phyloP scores from a whole-genome alignment of 2,888 invertebrate genomes.

The Scaptomyza reducta region DNA sequence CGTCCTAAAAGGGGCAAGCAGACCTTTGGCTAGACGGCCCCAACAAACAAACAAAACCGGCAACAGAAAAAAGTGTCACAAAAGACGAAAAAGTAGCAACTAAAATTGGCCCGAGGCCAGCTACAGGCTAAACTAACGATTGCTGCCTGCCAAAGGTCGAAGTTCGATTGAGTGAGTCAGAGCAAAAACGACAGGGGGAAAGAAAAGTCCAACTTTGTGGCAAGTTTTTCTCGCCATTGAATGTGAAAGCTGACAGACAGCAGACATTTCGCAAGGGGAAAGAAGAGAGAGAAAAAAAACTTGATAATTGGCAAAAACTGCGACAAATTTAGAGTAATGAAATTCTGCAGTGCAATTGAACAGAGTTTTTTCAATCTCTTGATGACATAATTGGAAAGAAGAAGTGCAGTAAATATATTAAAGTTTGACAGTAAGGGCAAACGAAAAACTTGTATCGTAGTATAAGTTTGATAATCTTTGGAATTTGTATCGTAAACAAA shows the following conservation, averaged over 20 bases:
- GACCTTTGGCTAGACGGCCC: conserved; percentile 40
- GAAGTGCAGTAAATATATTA: conserved; percentile 2
- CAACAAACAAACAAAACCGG: not conserved
- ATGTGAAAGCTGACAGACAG: conserved; percentile 42
- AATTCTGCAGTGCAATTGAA: conserved; percentile 31
- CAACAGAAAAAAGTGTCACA: conserved; percentile 30
- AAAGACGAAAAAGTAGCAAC: conserved; percentile 20
- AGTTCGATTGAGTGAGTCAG: conserved; percentile 63
- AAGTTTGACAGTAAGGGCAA: not conserved
- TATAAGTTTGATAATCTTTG: no score
- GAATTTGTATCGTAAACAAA: not conserved
- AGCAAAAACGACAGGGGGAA: not conserved
- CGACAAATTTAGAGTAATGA: conserved; percentile 36
- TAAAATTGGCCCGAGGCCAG: conserved; percentile 34
- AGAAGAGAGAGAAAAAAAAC: conserved; percentile 17
- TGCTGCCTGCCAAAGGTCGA: conserved; percentile 60
- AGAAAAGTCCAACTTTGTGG: conserved; percentile 34
- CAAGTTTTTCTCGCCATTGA: conserved; percentile 36
- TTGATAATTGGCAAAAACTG: conserved; percentile 56
- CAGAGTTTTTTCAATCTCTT: conserved; percentile 9
- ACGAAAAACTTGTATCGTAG: not conserved
- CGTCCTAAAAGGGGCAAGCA: conserved; percentile 44
- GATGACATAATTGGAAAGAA: not conserved
- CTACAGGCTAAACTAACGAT: conserved; percentile 1
- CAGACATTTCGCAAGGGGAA: conserved; percentile 9